Evolutionary conservation across 2,113 vertebrate species (phyloP), one percentile per base, ranked within the genome.

Genomic region (Poeciliopsis prolifica): DNA sequence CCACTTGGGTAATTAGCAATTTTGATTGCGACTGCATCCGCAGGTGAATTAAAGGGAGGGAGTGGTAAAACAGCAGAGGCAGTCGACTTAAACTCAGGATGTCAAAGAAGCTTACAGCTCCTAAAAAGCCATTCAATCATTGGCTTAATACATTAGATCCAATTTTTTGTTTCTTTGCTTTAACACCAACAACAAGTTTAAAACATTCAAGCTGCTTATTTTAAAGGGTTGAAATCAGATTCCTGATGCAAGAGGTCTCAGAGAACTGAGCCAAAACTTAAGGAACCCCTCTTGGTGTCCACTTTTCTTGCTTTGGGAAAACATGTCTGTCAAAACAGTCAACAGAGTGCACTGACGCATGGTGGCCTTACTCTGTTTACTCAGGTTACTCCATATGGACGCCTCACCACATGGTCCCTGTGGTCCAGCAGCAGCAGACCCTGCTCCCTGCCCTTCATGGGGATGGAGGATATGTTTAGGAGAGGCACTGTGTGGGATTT

Each of bases 261-360:
- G 85, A 84, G 83, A 83, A 77, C 85, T 72, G 79, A 89, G 75
- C 77, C 80, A 42, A 78, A 82, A 84, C 89, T 86, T 80, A 74
- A 88, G 62, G 86, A 81, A 72, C 72, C 82, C 82, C 75, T 88
- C 83, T 91, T 87, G 84, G 89, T 91, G 91, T 91, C 89, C 89
- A 85, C 86, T 86, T 82, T 86, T 90, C 85, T 79, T 94, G 94
- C 93, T 94, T 94, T 93, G 91, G 92, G 91, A 93, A 94, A 95
- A 95, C 93, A 94, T 76, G 89, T 88, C 89, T 93, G 94, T 94
- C 83, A 88, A 84, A 94, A 92, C 92, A 92, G 91, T 92, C 92
- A 94, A 94, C 92, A 94, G 90, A 88, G 91, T 80, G 88, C 85
- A 74, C 72, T 65, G 44, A 78, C 70, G 89, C 89, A 84, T 69